Evolutionary conservation across 1,140 invertebrate genomes (phyloP).

Genomic region (Drosophila carrolli): DNA sequence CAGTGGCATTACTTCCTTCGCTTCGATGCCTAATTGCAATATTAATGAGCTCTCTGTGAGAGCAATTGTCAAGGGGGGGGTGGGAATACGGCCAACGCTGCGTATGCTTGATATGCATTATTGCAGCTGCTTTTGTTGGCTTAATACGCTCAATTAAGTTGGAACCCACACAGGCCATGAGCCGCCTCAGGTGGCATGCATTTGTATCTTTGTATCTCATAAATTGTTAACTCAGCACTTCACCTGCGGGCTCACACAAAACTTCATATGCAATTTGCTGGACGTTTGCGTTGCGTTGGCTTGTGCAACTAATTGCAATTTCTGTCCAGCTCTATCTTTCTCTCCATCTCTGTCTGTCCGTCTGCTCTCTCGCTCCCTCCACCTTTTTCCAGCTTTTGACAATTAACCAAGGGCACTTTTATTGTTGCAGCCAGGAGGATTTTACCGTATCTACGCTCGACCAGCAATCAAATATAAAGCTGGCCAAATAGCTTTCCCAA

Average conservation of each 20-base stretch:
- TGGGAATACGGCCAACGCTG: conserved; percentile 12
- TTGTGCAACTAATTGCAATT: conserved; percentile 76
- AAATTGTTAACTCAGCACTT: conserved; percentile 61
- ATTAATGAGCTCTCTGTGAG: conserved; percentile 35
- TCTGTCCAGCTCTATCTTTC: conserved; percentile 6
- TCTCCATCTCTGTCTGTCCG: neutral
- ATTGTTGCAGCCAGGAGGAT: conserved; percentile 22
- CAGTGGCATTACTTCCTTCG: conserved; percentile 33
- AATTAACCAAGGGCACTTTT: conserved; percentile 64
- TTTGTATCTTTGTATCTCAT: conserved; percentile 55
- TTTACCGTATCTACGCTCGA: conserved; percentile 11
- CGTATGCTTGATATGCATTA: conserved; percentile 70
- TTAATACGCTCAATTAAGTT: conserved; percentile 77
- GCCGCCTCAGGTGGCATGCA: conserved; percentile 39
- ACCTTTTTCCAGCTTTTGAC: conserved; percentile 19
- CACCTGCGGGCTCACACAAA: conserved; percentile 55
- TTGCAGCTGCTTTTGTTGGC: conserved; percentile 74
- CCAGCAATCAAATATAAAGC: conserved; percentile 45
- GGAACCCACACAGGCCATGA: conserved; percentile 44
- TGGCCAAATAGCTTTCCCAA: conserved; percentile 58
- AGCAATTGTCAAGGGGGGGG: conserved; percentile 20
- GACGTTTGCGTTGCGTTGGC: conserved; percentile 1
- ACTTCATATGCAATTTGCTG: conserved; percentile 44
- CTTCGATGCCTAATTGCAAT: conserved; percentile 33
- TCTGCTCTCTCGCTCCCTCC: conserved; percentile 10